Evolutionary conservation across 2,797 vertebrate species (phyloP).

Genomic region (Prunella strophiata): DNA sequence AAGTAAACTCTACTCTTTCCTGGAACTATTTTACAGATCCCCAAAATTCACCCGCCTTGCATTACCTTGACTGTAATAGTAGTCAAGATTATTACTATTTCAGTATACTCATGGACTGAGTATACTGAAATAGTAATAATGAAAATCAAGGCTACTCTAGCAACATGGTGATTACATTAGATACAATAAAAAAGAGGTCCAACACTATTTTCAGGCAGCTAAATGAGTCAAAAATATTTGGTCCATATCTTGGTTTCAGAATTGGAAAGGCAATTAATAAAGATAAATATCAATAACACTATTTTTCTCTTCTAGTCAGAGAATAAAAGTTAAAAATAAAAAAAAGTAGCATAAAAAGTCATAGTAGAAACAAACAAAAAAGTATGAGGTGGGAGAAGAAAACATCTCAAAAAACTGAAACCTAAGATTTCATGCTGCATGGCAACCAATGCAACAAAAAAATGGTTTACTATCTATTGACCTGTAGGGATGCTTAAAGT

Average conservation of each 20-base stretch:
- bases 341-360: not conserved
- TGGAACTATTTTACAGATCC: not conserved
- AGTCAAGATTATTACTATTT: not conserved
- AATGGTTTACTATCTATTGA: not conserved
- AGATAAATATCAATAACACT: not conserved
- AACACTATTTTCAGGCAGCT: not conserved
- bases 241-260: not conserved
- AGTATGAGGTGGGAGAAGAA: not conserved
- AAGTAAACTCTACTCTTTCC: not conserved
- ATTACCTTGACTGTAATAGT: not conserved
- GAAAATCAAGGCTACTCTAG: not conserved
- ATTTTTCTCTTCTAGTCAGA: not conserved
- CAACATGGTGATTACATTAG: not conserved
- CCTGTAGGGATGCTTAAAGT: not conserved
- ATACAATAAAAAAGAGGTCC: not conserved
- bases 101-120: not conserved
- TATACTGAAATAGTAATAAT: not conserved
- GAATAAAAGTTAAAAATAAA: not conserved
- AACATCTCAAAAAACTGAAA: not conserved
- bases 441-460: not conserved
- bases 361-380: not conserved
- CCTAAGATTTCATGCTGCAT: not conserved
- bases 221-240: not conserved
- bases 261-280: not conserved
- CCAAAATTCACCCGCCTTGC: not conserved